Evolutionary conservation across 2,888 invertebrate genomes (phyloP).

Genomic region (Ormyrus pomaceus): DNA sequence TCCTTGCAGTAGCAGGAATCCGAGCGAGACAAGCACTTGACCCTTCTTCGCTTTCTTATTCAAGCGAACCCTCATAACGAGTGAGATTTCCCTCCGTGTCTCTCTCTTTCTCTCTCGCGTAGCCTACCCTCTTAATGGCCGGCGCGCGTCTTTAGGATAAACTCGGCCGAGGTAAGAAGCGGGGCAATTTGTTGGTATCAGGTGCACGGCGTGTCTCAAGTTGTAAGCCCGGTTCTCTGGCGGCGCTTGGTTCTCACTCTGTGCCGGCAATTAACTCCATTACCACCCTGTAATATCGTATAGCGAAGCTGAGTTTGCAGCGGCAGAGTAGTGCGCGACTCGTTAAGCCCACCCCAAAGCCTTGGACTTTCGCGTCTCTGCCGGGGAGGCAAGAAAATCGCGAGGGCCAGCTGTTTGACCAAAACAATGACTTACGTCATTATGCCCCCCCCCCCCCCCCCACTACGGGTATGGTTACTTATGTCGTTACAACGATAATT

Average conservation of each 20-base stretch:
- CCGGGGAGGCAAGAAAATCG: constrained; percentile 4
- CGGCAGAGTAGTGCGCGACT: constrained; percentile 60
- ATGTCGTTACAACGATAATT: constrained; percentile 39
- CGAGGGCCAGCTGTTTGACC: constrained; percentile 35
- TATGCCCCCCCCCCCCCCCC: constrained; percentile 1
- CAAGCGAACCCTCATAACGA: constrained; percentile 46
- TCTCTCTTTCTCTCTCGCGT: background rate
- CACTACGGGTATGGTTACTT: background rate
- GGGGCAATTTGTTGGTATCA: constrained; percentile 74
- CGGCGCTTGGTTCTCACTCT: constrained; percentile 42
- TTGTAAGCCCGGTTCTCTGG: constrained; percentile 70
- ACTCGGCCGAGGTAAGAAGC: constrained; percentile 65
- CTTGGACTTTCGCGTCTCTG: constrained; percentile 64
- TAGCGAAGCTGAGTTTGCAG: constrained; percentile 64
- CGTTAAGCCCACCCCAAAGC: constrained; percentile 71
- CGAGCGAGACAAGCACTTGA: constrained; percentile 33
- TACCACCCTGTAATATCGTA: constrained; percentile 73
- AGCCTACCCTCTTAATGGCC: constrained; percentile 46
- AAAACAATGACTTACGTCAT: constrained; percentile 35
- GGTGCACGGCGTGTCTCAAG: constrained; percentile 73
- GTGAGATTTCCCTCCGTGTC: constrained; percentile 49
- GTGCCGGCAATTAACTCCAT: constrained; percentile 74
- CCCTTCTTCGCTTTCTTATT: constrained; percentile 54
- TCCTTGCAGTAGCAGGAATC: constrained; percentile 14
- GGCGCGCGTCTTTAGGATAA: constrained; percentile 59